Evolutionary conservation across 2,113 vertebrate species (phyloP), one percentile per base, ranked within the genome.

Genomic region (Ochotona princeps): DNA sequence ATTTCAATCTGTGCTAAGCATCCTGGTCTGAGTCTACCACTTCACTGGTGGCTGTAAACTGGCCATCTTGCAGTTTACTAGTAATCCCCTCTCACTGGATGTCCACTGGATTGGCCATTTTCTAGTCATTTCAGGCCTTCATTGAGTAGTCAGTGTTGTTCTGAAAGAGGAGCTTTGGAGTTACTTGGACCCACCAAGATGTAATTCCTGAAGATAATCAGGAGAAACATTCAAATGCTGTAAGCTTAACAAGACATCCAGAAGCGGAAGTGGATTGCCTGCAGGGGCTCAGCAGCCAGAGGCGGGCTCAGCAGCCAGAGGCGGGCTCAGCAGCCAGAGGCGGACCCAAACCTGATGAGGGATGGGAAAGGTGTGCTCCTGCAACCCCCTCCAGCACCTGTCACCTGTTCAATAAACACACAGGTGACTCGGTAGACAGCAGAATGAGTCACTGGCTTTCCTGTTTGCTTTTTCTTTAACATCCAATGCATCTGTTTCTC

Each of bases 311-410:
- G n/a, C n/a, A n/a, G 54, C 51, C 21, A 20, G 15, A 57, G 23
- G 21, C 21, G 1, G 47, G 28, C 11, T 51, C 3, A 2, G 60
- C 3, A 12, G 54, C 51, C 21, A 20, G 15, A 57, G 23, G 21
- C 21, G 0, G 26, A 65, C 15, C 4, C 0, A 0, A 23, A 18
- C 4, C 8, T 11, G 13, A 1, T 10, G 87, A 60, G 61, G 17
- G 6, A 10, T 1, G 3, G 20, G 21, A 17, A 18, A 12, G 35
- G 7, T 2, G 4, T 1, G 0, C 20, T 30, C 23, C 1, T 38
- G n/a, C 12, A 20, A 35, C 15, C 13, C 21, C 44, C 26, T 1
- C 23, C 38, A 30, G 28, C 17, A 2, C n/a, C 38, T 49, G 30
- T 76, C 26, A 14, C 23, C 38, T 25, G 60, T 38, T 3, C 5